Evolutionary conservation across 2,113 vertebrate species (phyloP), one percentile per base, ranked within the genome.

Genomic region (Ivindomyrus marchei): DNA sequence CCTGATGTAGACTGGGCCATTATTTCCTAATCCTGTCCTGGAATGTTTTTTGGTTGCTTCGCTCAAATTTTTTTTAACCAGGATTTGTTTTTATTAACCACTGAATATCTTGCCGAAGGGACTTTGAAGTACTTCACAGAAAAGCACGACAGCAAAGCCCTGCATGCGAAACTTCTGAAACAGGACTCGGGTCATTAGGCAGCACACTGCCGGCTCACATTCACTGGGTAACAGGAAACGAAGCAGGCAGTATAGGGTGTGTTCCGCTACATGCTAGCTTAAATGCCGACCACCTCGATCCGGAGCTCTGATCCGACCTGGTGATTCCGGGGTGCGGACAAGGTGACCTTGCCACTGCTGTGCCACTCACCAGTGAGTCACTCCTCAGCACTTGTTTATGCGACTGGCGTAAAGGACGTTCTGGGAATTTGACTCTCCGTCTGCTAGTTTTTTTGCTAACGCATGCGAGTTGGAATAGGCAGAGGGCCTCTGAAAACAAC

Each of bases 401-500:
- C 84, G 1, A 50, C 84, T n/a, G 24, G 9, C 3, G 8, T 49
- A 11, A 85, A 74, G 27, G 77, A 49, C 36, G 15, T 46, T 42
- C 31, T 45, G 49, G 50, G 89, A 47, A 52, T 36, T 21, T 9
- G 13, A 53, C 47, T 87, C 85, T 10, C 27, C 13, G 27, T 36
- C 47, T 39, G 49, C 31, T 49, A 27, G 21, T 36, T 56, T 19
- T 87, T 87, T n/a, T 45, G 36, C 74, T 84, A 47, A 88, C 39
- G 49, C 42, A 49, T 5, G 74, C 74, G 50, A 90, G 70, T 85
- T 62, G 87, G 70, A 88, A 62, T 56, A 62, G 90, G 24, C 27
- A 46, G 66, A 83, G 36, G 27, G 87, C n/a, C 87, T 80, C 49
- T 9, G 83, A 58, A 88, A 90, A 90, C 52, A 62, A 27, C 49